These are phyloP conservation scores for Gobius niger DNA, from an alignment of 2,113 vertebrate genomes.

Conservation along the genomic window DNA sequence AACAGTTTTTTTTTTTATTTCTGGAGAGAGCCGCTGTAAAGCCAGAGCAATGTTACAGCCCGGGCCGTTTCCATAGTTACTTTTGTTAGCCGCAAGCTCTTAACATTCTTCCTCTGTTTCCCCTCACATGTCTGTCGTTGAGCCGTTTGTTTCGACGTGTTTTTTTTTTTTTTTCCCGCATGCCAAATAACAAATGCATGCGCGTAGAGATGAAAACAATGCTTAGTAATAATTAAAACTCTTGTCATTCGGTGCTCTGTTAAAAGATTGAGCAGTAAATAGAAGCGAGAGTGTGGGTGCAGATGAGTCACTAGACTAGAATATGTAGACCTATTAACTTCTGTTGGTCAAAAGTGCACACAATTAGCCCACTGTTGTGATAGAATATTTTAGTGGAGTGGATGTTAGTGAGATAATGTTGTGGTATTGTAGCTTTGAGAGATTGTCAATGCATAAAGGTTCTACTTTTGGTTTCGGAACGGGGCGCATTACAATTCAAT, in stretches of 20 bases:
- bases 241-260: constrained; percentile 36
- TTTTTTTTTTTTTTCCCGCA: constrained; percentile 23
- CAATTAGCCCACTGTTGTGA: constrained; percentile 58
- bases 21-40: constrained; percentile 78
- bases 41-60: constrained; percentile 77
- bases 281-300: constrained; percentile 69
- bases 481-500: no score
- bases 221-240: constrained; percentile 40
- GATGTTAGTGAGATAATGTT: constrained; percentile 42
- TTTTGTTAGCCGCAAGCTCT: constrained; percentile 80
- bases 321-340: constrained; percentile 64
- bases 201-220: constrained; percentile 35
- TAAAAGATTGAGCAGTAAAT: constrained; percentile 57
- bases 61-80: constrained; percentile 84
- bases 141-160: constrained; percentile 71
- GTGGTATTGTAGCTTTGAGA: constrained; percentile 32
- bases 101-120: constrained; percentile 80
- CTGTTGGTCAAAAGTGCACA: constrained; percentile 60
- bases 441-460: constrained; percentile 5
- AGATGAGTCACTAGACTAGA: constrained; percentile 70
- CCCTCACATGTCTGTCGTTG: constrained; percentile 71
- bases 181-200: constrained; percentile 44
- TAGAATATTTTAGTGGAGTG: constrained; percentile 45
- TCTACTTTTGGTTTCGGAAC: no score
- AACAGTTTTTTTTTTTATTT: constrained; percentile 82